A percentile compares a stretch with the other conserved stretches of the same genome.
These are phyloP conservation scores for Cistogaster globosa DNA, from an alignment of 2,888 invertebrate genomes.

Conservation along the genomic window DNA sequence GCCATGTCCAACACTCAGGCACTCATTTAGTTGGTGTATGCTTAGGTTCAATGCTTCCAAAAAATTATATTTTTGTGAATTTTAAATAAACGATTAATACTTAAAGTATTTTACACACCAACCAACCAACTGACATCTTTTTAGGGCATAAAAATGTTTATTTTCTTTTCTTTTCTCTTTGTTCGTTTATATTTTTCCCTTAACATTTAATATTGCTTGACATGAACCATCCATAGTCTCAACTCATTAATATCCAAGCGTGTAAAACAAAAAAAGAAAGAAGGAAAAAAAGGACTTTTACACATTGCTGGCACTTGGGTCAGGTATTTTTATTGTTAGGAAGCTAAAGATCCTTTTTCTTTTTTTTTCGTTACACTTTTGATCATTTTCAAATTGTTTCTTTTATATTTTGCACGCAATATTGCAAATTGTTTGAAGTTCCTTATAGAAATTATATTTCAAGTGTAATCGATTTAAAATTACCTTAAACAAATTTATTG, in stretches of 20 bases:
- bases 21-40: constrained; percentile 7
- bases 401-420: constrained; percentile 70
- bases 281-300: constrained; percentile 33
- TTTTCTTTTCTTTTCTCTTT: not conserved
- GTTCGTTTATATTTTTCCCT: not conserved
- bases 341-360: constrained; percentile 33
- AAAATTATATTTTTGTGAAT: constrained; percentile 29
- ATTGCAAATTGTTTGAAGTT: constrained; percentile 46
- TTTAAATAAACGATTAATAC: constrained; percentile 45
- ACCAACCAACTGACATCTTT: constrained; percentile 63
- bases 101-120: constrained; percentile 38
- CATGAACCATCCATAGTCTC: constrained; percentile 21
- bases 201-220: constrained; percentile 7
- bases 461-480: constrained; percentile 79
- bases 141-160: constrained; percentile 16
- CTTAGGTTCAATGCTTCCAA: constrained; percentile 68
- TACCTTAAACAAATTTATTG: constrained; percentile 26
- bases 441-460: constrained; percentile 40
- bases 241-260: constrained; percentile 53
- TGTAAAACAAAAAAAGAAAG: constrained; percentile 21
- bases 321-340: not conserved
- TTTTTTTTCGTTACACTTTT: constrained; percentile 42
- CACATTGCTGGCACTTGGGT: constrained; percentile 25
- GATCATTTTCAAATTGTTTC: constrained; percentile 31
- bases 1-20: constrained; percentile 24